Percentiles rank a stretch among this genome's conserved stretches.
phyloP scores from a whole-genome alignment of 2,113 vertebrate genomes.

The Eleginops maclovinus region DNA sequence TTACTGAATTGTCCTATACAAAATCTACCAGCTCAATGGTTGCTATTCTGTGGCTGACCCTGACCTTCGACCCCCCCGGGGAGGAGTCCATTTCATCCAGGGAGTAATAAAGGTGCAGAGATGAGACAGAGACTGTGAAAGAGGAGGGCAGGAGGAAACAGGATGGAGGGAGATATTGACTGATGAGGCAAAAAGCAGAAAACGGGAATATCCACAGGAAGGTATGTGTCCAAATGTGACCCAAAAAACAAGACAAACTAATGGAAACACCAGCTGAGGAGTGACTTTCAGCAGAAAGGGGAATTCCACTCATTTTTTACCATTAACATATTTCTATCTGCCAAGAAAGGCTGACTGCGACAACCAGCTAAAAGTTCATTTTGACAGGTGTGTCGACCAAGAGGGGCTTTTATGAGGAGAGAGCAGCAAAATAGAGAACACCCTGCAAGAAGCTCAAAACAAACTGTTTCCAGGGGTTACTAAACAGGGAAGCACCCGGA shows the following conservation, averaged over 20 bases:
- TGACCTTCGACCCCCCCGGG: slow-evolving; percentile 7
- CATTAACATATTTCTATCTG: background rate
- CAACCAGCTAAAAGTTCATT: background rate
- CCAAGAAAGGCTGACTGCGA: background rate
- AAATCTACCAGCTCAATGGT: background rate
- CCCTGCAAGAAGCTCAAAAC: too few relatives aligned
- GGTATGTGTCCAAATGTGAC: background rate
- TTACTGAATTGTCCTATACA: background rate
- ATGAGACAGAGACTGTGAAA: background rate
- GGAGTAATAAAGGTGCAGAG: background rate
- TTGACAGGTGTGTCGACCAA: background rate
- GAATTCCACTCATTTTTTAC: slow-evolving; percentile 6
- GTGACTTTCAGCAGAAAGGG: background rate
- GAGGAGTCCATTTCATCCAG: background rate
- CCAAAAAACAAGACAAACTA: background rate
- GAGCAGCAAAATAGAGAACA: too few relatives aligned
- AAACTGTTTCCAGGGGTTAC: background rate
- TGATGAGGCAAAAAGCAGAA: background rate
- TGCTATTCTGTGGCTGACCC: background rate
- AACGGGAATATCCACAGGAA: slow-evolving; percentile 15
- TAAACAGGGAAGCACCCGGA: background rate
- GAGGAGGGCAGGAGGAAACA: slow-evolving; percentile 20
- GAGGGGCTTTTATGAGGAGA: background rate
- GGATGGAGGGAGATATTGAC: slow-evolving; percentile 19
- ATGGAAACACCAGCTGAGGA: background rate